phyloP scores from a whole-genome alignment of 2,113 vertebrate genomes.

The Charina bottae region DNA sequence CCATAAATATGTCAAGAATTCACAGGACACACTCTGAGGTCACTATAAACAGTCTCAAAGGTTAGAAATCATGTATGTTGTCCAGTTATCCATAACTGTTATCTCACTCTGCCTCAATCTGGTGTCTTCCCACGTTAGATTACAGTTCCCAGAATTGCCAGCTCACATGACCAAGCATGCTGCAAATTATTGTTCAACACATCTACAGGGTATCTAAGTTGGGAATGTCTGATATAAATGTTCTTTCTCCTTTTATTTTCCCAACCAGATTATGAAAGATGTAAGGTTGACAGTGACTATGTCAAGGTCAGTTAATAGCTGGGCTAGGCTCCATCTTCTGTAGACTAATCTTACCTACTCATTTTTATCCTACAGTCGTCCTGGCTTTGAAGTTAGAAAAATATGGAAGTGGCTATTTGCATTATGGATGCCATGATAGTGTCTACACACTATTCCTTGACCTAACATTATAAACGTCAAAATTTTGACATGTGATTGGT shows the following conservation, averaged over 20 bases:
- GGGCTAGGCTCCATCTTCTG: neutral
- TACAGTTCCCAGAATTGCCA: neutral
- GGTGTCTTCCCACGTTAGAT: neutral
- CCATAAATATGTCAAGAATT: slow-evolving; percentile 19
- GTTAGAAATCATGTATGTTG: neutral
- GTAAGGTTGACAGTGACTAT: neutral
- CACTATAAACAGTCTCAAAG: slow-evolving; percentile 18
- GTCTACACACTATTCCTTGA: neutral
- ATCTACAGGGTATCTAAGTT: neutral
- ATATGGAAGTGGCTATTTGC: neutral
- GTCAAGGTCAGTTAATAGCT: neutral
- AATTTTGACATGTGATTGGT: neutral
- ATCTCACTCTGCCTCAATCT: neutral
- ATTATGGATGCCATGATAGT: neutral
- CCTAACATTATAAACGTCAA: neutral
- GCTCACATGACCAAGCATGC: neutral
- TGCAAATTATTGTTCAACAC: neutral
- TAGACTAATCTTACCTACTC: neutral
- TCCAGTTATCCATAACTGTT: neutral
- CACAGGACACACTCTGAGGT: neutral
- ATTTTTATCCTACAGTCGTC: neutral
- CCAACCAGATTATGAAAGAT: neutral
- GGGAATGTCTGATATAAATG: neutral
- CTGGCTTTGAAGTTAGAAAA: neutral
- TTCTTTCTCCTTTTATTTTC: neutral